A percentile compares a stretch with the other conserved stretches of the same genome.
Evolutionary conservation across 2,888 invertebrate genomes (phyloP).

Genomic region (Ochropleura plecta): DNA sequence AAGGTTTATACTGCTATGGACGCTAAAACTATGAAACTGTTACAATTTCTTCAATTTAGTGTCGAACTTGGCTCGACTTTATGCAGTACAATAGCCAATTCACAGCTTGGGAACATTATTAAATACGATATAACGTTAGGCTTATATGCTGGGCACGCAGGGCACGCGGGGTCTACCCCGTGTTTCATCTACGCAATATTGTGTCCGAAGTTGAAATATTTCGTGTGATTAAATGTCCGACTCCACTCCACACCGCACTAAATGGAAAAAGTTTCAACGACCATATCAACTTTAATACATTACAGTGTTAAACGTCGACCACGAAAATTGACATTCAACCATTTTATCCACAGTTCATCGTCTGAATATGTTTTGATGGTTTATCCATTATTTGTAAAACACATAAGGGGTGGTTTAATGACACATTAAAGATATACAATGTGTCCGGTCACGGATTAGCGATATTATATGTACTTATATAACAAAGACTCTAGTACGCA

Average conservation of each 20-base stretch:
- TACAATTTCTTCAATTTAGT: slow-evolving; percentile 62
- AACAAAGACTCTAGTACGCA: too few relatives aligned
- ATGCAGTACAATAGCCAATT: slow-evolving; percentile 41
- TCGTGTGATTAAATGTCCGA: slow-evolving; percentile 43
- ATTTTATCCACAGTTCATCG: slow-evolving; percentile 41
- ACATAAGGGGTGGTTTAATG: background rate
- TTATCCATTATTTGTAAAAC: slow-evolving; percentile 11
- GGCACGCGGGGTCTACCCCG: slow-evolving; percentile 5
- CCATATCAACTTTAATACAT: slow-evolving; percentile 56
- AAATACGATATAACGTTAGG: slow-evolving; percentile 35
- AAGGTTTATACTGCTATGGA: slow-evolving; percentile 39
- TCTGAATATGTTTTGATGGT: slow-evolving; percentile 26
- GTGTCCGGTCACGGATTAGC: too few relatives aligned
- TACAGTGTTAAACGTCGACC: slow-evolving; percentile 49
- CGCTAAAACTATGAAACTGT: slow-evolving; percentile 59
- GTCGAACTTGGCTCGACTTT: slow-evolving; percentile 53
- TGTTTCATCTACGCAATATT: slow-evolving; percentile 50
- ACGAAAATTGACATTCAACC: slow-evolving; percentile 36
- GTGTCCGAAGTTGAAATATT: slow-evolving; percentile 53
- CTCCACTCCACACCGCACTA: slow-evolving; percentile 27
- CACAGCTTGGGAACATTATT: slow-evolving; percentile 32
- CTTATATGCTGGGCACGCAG: slow-evolving; percentile 21
- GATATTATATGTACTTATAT: too few relatives aligned
- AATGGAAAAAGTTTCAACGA: slow-evolving; percentile 61
- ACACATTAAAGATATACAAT: background rate